Evolutionary conservation across 2,888 invertebrate species (phyloP).

Genomic region (Cephonodes hylas): DNA sequence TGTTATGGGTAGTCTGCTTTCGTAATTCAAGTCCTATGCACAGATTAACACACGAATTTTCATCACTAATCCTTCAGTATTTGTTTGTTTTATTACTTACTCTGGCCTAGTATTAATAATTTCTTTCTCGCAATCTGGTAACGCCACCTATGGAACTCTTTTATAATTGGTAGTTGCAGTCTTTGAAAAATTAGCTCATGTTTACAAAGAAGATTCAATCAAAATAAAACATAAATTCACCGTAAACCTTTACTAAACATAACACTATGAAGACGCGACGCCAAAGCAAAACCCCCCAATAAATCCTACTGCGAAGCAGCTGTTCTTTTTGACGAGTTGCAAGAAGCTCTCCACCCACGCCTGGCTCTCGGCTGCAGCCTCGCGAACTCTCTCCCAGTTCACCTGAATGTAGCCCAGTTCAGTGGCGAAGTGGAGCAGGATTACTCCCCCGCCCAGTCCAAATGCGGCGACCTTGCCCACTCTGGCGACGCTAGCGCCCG

Average conservation of each 20-base stretch:
- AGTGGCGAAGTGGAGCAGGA: conserved; percentile 92
- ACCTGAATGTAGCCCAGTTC: conserved; percentile 93
- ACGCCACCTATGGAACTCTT: too few species aligned
- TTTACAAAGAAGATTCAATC: too few species aligned
- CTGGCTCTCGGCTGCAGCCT: conserved; percentile 86
- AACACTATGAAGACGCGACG: conserved; percentile 82
- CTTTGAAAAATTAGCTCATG: too few species aligned
- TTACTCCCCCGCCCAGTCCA: conserved; percentile 92
- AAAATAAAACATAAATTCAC: background rate
- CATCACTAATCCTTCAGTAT: too few species aligned
- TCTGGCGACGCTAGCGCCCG: conserved; percentile 88
- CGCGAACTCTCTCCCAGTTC: conserved; percentile 92
- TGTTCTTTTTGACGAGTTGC: conserved; percentile 83
- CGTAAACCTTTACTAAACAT: background rate
- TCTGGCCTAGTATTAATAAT: too few species aligned
- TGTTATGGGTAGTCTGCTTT: too few species aligned
- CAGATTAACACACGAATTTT: too few species aligned
- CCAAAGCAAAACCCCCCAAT: conserved; percentile 93
- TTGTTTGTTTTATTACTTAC: too few species aligned
- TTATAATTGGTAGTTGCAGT: too few species aligned
- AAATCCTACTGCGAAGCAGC: conserved; percentile 88
- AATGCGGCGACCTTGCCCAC: conserved; percentile 94
- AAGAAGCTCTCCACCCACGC: conserved; percentile 87
- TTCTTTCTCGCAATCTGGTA: too few species aligned
- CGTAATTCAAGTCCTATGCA: too few species aligned